phyloP scores from a whole-genome alignment of 2,113 vertebrate genomes.

The Phaethon lepturus region DNA sequence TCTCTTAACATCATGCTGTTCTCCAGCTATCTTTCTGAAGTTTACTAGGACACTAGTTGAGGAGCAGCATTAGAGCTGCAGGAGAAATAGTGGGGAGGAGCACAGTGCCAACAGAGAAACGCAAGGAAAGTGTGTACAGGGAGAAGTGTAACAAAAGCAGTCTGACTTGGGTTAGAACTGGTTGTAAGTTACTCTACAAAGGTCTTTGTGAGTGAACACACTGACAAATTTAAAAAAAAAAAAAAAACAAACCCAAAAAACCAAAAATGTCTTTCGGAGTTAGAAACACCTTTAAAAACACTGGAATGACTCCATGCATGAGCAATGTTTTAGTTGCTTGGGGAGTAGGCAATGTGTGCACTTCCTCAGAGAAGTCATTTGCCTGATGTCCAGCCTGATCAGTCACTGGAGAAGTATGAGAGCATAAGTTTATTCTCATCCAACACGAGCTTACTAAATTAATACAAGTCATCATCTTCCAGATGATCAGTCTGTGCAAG shows the following conservation, averaged over 20 bases:
- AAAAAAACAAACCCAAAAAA: background rate
- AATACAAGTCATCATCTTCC: conserved; percentile 8
- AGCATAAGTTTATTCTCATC: conserved; percentile 41
- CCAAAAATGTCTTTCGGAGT: background rate
- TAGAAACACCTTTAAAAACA: background rate
- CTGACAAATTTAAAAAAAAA: background rate
- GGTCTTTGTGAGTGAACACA: background rate
- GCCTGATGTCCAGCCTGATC: background rate
- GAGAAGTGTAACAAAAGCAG: background rate
- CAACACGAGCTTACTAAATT: background rate
- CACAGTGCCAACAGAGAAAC: background rate
- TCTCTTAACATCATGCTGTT: background rate
- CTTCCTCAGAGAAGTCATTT: background rate
- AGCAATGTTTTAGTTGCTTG: conserved; percentile 16
- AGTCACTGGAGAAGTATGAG: background rate
- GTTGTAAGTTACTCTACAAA: background rate
- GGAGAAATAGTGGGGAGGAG: background rate
- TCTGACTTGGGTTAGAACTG: background rate
- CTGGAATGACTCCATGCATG: background rate
- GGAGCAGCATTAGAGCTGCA: background rate
- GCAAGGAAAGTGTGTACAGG: background rate
- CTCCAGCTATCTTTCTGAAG: background rate
- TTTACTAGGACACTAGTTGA: background rate
- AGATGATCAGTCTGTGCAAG: background rate
- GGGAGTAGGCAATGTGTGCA: background rate